Percentiles rank a stretch among this genome's conserved stretches.
Conservation (phyloP, 2,113 vertebrate genomes). For the Phaethon lepturus region DNA sequence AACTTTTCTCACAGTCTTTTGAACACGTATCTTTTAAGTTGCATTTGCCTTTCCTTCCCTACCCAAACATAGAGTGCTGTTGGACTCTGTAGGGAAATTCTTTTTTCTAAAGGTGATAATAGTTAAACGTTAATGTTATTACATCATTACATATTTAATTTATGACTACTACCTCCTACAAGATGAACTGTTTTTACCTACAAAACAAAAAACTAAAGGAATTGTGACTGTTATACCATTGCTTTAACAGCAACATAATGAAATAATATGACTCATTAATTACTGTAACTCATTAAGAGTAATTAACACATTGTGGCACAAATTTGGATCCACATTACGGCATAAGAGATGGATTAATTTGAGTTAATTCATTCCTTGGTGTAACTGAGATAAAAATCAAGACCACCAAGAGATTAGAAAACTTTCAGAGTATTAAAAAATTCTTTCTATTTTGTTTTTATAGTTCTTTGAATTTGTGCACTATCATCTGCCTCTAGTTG, state of each 20-base stretch:
- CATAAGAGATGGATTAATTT: not conserved
- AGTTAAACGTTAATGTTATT: not conserved
- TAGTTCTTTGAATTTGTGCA: not conserved
- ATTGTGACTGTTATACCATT: not conserved
- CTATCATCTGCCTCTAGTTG: not conserved
- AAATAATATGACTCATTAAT: not conserved
- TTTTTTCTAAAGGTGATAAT: not conserved
- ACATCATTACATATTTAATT: not conserved
- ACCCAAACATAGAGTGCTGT: not conserved
- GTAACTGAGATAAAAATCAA: slow-evolving; percentile 42
- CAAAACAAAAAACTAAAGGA: not conserved
- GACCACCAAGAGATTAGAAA: slow-evolving; percentile 22
- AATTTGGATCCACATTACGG: not conserved
- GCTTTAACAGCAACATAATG: not conserved
- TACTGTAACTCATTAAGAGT: not conserved
- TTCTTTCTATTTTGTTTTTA: not conserved
- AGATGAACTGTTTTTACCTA: not conserved
- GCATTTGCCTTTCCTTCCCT: not conserved
- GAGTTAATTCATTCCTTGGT: not conserved
- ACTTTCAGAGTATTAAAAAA: slow-evolving; percentile 1
- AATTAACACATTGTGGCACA: not conserved
- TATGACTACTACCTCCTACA: not conserved
- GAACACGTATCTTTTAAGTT: not conserved
- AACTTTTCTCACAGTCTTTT: not conserved
- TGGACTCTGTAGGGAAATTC: not conserved